These are phyloP conservation scores for Drosophila longiperda DNA, from an alignment of 2,888 invertebrate species.

Conservation along the genomic window DNA sequence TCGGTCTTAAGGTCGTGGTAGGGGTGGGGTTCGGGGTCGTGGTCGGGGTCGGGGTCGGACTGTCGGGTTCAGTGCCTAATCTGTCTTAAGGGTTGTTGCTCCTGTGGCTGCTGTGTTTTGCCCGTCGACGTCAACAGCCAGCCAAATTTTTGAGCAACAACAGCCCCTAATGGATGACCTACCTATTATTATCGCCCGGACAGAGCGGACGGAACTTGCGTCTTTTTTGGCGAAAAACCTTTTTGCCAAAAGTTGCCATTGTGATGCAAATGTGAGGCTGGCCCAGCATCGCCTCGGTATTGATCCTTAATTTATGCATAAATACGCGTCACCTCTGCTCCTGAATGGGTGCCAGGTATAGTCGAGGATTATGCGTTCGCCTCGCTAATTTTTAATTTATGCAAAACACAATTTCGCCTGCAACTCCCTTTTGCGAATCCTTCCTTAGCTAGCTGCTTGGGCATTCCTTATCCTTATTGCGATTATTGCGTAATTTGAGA, in stretches of 20 bases:
- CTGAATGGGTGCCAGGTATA: constrained; percentile 31
- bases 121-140: constrained; percentile 69
- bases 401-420: constrained; percentile 67
- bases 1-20: constrained; percentile 20
- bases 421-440: constrained; percentile 29
- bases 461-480: constrained; percentile 51
- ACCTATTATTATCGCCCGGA: constrained; percentile 68
- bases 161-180: constrained; percentile 75
- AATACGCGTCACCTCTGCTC: constrained; percentile 81
- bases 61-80: constrained; percentile 64
- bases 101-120: constrained; percentile 64
- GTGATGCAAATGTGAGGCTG: constrained; percentile 71
- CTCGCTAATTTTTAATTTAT: constrained; percentile 78
- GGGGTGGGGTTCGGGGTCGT: constrained; percentile 3
- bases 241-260: constrained; percentile 59
- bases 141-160: constrained; percentile 46
- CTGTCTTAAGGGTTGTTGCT: constrained; percentile 68
- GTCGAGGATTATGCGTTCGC: constrained; percentile 40
- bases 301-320: constrained; percentile 85
- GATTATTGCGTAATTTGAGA: constrained; percentile 74
- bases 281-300: constrained; percentile 65
- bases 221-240: constrained; percentile 65
- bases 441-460: neutral
- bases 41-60: constrained; percentile 15
- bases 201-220: constrained; percentile 42